Evolutionary conservation across 92 coral and sea anemone genomes (phyloP), one percentile per base, ranked within the genome.

Genomic region (Hydrozoanthus gracilis): DNA sequence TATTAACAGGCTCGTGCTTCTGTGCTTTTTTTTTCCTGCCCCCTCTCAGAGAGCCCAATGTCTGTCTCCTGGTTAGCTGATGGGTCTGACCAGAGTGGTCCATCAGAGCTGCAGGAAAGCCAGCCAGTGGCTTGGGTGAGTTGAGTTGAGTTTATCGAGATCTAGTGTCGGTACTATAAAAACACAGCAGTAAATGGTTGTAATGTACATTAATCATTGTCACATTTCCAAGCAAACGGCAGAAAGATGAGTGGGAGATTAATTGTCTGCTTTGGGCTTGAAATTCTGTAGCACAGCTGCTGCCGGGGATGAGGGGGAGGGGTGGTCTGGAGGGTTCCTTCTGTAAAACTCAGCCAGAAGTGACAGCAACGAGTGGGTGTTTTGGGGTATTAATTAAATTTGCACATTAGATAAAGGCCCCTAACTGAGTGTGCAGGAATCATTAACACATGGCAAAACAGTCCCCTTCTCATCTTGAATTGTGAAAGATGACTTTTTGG

Each of bases 401-500:
- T 61, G 68, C 68, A 61, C 68, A 61, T 61, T 61, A 61, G 17
- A 61, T 20, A 61, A 61, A 61, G 15, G 68, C 68, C 68, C 68
- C 68, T 61, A 61, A 61, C 68, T 61, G 68, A 61, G 68, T 61
- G 68, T 61, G 68, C 68, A 61, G 68, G 17, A 61, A 61, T 61
- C 68, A 61, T 61, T 61, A 61, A 61, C 68, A 20, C 68, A 61
- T 61, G 68, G 68, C 17, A 61, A 14, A 61, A 61, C 60, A 54
- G 60, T 54, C 60, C 60, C 60, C 60, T 54, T 54, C 60, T 54
- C 60, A 54, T 54, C 60, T 54, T 54, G 60, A 54, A 54, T 54
- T 54, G 60, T 12, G 60, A 54, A 54, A 12, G 60, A 54, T 54
- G 60, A 54, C 60, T 54, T 54, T 54, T 54, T 54, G 60, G 60